Evolutionary conservation across 2,797 vertebrate genomes (phyloP).

Genomic region (Cryptoprocta ferox): DNA sequence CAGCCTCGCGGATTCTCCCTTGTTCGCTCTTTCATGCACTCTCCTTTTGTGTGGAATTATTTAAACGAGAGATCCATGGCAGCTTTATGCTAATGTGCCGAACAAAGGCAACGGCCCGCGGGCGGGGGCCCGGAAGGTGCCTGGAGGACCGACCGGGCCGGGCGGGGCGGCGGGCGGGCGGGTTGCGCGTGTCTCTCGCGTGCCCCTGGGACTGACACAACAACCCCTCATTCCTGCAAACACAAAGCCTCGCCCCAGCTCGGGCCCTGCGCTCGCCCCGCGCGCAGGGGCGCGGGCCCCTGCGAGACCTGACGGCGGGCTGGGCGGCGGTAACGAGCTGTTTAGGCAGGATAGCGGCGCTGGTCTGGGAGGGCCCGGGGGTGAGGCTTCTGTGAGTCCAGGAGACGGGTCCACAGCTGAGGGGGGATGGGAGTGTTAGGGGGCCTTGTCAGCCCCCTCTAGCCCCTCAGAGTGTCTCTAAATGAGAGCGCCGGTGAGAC

Average conservation of each 20-base stretch:
- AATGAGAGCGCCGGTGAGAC: background rate
- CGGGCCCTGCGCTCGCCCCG: background rate
- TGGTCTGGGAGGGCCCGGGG: background rate
- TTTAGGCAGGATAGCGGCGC: background rate
- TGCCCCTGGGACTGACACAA: constrained; percentile 79
- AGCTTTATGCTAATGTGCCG: constrained; percentile 96
- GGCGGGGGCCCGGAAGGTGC: constrained; percentile 86
- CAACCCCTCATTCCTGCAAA: constrained; percentile 82
- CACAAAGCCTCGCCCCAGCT: constrained; percentile 71
- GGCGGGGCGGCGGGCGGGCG: constrained; percentile 50
- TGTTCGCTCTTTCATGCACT: constrained; percentile 75
- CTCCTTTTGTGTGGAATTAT: constrained; percentile 92
- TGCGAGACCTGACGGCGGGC: background rate
- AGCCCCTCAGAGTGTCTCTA: background rate
- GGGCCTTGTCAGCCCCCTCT: background rate
- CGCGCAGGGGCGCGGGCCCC: background rate
- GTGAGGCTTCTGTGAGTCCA: background rate
- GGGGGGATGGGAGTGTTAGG: background rate
- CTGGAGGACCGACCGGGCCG: constrained; percentile 69
- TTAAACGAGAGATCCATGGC: constrained; percentile 93
- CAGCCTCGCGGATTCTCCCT: constrained; percentile 67
- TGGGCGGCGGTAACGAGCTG: fast-evolving
- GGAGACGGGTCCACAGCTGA: background rate
- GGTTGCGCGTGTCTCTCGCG: constrained; percentile 82
- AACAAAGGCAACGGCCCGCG: constrained; percentile 91